Evolutionary conservation across 2,113 vertebrate genomes (phyloP).

Genomic region (Rissa tridactyla): DNA sequence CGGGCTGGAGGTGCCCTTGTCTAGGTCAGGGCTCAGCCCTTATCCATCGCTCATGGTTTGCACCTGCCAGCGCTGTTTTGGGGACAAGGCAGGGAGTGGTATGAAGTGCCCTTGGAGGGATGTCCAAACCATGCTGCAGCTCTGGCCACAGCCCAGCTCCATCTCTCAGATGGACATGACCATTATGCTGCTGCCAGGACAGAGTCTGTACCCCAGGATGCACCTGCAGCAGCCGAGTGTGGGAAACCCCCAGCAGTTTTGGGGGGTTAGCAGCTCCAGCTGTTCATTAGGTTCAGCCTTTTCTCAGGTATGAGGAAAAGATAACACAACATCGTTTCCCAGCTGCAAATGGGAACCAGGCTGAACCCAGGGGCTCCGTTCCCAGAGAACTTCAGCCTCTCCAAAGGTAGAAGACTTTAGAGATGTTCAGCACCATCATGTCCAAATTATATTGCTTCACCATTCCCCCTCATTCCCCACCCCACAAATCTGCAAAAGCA

Average conservation of each 20-base stretch:
- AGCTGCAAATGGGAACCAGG: rapidly evolving
- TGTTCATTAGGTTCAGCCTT: background rate
- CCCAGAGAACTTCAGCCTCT: background rate
- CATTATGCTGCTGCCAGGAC: rapidly evolving
- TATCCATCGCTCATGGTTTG: background rate
- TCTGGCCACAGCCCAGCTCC: rapidly evolving
- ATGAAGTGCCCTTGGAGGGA: background rate
- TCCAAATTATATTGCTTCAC: background rate
- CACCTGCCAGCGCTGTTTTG: background rate
- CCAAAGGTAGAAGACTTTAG: background rate
- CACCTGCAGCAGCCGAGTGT: background rate
- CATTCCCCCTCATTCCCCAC: background rate
- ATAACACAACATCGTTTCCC: background rate
- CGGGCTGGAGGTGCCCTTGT: background rate
- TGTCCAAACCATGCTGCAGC: background rate
- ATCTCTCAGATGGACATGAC: rapidly evolving
- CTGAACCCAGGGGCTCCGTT: background rate
- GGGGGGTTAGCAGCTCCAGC: background rate
- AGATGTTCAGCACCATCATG: background rate
- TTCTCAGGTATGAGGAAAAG: background rate
- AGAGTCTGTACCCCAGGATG: background rate
- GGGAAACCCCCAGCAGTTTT: background rate
- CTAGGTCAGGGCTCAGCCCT: background rate
- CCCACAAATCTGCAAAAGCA: background rate
- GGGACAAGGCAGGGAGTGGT: background rate